These are phyloP conservation scores for Dendrocincla fuliginosa DNA, from an alignment of 2,797 vertebrate species.

Conservation along the genomic window DNA sequence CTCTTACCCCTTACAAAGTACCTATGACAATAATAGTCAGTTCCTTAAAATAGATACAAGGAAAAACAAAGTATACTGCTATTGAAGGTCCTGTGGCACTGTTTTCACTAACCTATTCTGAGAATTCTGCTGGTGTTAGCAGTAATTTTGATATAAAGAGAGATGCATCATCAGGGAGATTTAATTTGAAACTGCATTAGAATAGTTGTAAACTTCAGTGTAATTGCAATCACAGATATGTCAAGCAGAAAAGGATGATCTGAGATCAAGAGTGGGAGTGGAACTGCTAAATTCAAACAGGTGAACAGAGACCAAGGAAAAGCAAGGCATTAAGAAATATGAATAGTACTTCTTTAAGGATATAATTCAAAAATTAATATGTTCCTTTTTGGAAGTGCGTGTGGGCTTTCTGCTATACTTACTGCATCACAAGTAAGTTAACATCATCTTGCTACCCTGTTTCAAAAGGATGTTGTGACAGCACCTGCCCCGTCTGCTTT, in stretches of 20 bases:
- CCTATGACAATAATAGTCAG: neutral
- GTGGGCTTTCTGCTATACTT: neutral
- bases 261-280: neutral
- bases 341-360: neutral
- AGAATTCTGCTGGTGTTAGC: constrained; percentile 4
- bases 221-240: constrained; percentile 8
- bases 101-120: neutral
- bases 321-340: neutral
- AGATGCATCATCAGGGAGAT: neutral
- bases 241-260: neutral
- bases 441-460: neutral
- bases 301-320: neutral
- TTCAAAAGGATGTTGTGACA: neutral
- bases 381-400: neutral
- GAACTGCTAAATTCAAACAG: neutral
- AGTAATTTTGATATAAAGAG: neutral
- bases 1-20: neutral
- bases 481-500: neutral
- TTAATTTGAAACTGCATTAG: neutral
- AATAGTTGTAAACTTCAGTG: constrained; percentile 30
- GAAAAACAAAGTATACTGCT: neutral
- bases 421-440: neutral
- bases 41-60: neutral
- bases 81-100: neutral
- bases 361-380: neutral